phyloP scores from a whole-genome alignment of 2,797 vertebrate genomes.

The Sebastes matsubarae region DNA sequence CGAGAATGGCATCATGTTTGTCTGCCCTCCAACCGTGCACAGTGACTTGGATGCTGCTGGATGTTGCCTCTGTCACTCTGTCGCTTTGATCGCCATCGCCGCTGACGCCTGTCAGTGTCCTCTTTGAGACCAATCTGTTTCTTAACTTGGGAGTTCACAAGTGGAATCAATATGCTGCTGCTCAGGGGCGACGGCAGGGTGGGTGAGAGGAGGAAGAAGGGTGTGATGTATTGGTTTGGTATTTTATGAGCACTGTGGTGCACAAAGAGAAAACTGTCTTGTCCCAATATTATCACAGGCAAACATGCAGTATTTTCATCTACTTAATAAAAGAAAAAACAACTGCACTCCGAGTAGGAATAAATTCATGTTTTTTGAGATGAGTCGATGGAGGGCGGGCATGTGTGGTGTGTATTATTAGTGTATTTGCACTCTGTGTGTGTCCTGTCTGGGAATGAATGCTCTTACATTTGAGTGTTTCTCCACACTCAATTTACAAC shows the following conservation, averaged over 20 bases:
- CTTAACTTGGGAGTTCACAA: constrained; percentile 19
- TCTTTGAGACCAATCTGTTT: constrained; percentile 44
- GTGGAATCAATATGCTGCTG: constrained; percentile 13
- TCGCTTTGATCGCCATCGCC: constrained; percentile 1
- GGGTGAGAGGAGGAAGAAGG: neutral
- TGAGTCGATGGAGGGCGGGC: neutral
- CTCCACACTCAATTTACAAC: neutral
- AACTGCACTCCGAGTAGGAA: neutral
- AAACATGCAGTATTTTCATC: neutral
- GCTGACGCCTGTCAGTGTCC: constrained; percentile 18
- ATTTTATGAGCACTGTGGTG: neutral
- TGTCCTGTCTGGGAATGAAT: constrained; percentile 16
- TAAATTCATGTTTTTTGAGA: neutral
- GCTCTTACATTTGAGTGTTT: neutral
- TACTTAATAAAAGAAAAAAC: constrained; percentile 16
- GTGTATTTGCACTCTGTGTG: constrained; percentile 12
- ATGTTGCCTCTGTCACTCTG: constrained; percentile 7
- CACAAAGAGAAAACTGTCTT: neutral
- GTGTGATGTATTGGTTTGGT: neutral
- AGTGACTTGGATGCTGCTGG: constrained; percentile 30
- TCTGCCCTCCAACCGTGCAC: constrained; percentile 2
- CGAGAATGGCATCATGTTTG: constrained; percentile 3
- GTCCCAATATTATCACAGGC: constrained; percentile 6
- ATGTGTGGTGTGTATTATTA: neutral
- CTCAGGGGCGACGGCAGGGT: neutral